Base-by-base conservation (phyloP, 1,140 invertebrate species). In the Drosophila bipectinata region DNA sequence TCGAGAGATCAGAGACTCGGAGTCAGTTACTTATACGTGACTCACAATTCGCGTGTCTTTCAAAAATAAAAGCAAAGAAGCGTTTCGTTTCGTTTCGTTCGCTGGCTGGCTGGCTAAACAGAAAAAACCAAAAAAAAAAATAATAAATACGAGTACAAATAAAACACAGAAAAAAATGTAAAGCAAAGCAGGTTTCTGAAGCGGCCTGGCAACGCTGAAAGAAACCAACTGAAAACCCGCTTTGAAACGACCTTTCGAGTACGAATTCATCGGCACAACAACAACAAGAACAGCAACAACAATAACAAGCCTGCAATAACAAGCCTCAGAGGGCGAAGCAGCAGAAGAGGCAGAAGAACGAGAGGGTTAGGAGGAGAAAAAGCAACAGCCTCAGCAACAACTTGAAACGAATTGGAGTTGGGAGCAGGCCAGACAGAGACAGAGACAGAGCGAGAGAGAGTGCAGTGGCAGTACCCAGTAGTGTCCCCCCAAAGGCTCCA, bases 191-290 rank as follows among this genome's bases (percentile, higher is more conserved):
- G 83, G 83, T 88, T 88, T 88, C 60, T 79, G 66, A 80, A 60
- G 72, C 84, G 79, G 72, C 57, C 79, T 85, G 89, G 79, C 89
- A 91, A 91, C 82, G 67, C 89, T 76, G 72, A 52, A 63, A 67
- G 15, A 47, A 47, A 52, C 15, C 54, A 59, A 71, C 63, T 52
- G 48, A 71, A 71, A 91, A 89, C 80, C 89, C 84, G 89, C 78
- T 91, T 91, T 90, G 89, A 91, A 91, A 91, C 89, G 89, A 91
- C 89, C 89, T 91, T 91, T 91, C 89, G 89, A 91, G 89, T 91
- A 90, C 89, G 89, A 90, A 85, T 90, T 90, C 87, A 64, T 84
- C 80, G 81, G 77, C 80, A 77, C 80, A 82, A 62, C 79, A 83
- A 83, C 69, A 85, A 34, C 37, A 81, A n/a, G n/a, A n/a, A 66